Conservation (phyloP, 37 sponge, comb jelly and placozoan species). For the Cladorhizidae sp. region DNA sequence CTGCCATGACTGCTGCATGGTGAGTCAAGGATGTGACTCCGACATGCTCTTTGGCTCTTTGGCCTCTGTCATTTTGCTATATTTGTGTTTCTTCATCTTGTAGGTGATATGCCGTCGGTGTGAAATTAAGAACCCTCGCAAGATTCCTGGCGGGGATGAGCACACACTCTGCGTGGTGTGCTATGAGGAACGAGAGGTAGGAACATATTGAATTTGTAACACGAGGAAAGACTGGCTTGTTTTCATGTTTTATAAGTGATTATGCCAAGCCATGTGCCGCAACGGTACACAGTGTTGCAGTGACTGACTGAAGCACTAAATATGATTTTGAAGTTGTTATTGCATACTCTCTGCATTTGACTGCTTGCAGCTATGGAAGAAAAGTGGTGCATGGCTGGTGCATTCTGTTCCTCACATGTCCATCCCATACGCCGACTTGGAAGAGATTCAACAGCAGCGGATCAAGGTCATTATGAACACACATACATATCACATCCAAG, state of each 20-base stretch:
- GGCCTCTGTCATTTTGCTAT: neutral
- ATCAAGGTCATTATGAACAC: too few species aligned
- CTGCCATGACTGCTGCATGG: conserved; percentile 39
- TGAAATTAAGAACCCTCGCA: conserved; percentile 1
- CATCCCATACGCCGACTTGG: too few species aligned
- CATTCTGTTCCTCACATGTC: too few species aligned
- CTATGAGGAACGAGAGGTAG: conserved; percentile 33
- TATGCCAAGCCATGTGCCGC: too few species aligned
- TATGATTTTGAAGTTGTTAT: too few species aligned
- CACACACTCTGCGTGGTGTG: conserved; percentile 29
- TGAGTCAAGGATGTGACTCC: neutral
- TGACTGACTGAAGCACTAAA: neutral
- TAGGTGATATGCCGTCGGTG: conserved; percentile 49
- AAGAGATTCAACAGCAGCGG: too few species aligned
- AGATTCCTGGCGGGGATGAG: conserved; percentile 4
- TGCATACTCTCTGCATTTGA: neutral
- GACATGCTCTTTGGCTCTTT: neutral
- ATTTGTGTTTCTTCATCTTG: neutral
- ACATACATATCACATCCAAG: too few species aligned
- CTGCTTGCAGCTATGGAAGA: neutral
- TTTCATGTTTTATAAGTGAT: too few species aligned
- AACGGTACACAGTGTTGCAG: too few species aligned
- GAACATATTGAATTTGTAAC: neutral
- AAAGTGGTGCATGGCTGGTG: too few species aligned
- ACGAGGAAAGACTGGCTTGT: too few species aligned